These are phyloP conservation scores for Mesaphorura yosii DNA, from an alignment of 1,140 invertebrate genomes.

Conservation along the genomic window DNA sequence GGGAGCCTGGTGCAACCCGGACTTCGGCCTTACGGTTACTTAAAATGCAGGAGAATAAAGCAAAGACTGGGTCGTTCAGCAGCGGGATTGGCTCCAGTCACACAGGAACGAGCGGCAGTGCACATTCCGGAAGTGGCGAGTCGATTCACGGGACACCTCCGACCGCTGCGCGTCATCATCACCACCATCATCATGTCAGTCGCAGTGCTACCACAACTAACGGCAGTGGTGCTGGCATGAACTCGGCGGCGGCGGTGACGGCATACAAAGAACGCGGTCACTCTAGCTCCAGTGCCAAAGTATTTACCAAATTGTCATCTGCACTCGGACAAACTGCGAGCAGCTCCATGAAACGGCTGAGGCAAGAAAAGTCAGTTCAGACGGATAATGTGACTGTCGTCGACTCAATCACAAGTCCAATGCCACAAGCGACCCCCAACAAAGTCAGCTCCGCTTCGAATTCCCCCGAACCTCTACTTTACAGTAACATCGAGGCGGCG, in stretches of 20 bases:
- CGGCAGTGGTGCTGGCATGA: not conserved
- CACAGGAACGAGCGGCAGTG: not conserved
- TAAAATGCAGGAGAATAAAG: slow-evolving; percentile 26
- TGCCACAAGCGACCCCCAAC: too few relatives aligned
- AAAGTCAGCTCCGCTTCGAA: too few relatives aligned
- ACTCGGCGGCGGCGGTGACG: slow-evolving; percentile 5
- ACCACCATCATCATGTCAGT: slow-evolving; percentile 12
- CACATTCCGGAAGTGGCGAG: slow-evolving; percentile 23
- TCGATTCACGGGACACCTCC: slow-evolving; percentile 14
- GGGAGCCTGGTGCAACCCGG: slow-evolving; percentile 19
- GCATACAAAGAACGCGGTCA: slow-evolving; percentile 18
- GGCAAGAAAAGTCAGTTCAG: slow-evolving; percentile 21
- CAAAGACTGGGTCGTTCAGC: slow-evolving; percentile 6
- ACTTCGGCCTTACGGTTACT: slow-evolving; percentile 22
- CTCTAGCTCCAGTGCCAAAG: slow-evolving; percentile 19
- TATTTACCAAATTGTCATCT: slow-evolving; percentile 28
- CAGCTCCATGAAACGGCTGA: slow-evolving; percentile 22
- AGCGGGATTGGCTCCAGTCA: not conserved
- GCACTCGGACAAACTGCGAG: slow-evolving; percentile 24
- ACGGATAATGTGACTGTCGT: slow-evolving; percentile 4
- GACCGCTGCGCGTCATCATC: too few relatives aligned
- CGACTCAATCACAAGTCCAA: not conserved
- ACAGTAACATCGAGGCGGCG: too few relatives aligned
- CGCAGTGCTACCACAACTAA: not conserved
- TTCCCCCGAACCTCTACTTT: not conserved